Evolutionary conservation across 92 coral and sea anemone species (phyloP), one percentile per base, ranked within the genome.

Genomic region (Micromussa lordhowensis): DNA sequence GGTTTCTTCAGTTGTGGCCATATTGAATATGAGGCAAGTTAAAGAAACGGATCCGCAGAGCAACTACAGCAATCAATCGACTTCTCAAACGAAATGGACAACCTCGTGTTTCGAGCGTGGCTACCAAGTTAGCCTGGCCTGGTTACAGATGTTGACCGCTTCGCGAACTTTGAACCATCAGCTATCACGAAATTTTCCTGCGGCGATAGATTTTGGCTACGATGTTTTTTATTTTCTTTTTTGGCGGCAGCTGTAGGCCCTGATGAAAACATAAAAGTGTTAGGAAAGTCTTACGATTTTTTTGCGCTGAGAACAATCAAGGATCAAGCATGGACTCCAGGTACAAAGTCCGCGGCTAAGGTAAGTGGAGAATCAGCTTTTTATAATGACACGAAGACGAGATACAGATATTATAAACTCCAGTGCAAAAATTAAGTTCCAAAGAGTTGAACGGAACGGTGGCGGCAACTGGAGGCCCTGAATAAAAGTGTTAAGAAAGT

Each of bases 1-100:
- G 36, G 91, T 89, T 87, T 98, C 99, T 80, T 91, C 96, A 10
- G 94, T 76, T 17, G 96, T 91, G 26, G 96, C 94, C 99, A 95
- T 96, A 17, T 89, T 80, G 28, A 68, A 22, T 59, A 21, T 13
- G 22, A 21, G 34, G 49, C 36, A 58, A 36, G 32, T 22, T 29
- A 57, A 59, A 38, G 38, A 34, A 19, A 19, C 38, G 12, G 26
- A 70, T 54, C 32, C 29, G 78, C 7, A 82, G n/a, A 24, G 0
- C 24, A n/a, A 53, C 40, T 16, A 38, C 13, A 24, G 35, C 5
- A 4, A 16, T 13, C 18, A 77, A 38, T 0, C 31, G 26, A n/a
- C 26, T 14, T 8, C 54, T 32, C 36, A 15, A 5, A 17, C 68
- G 18, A 15, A 57, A 29, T 22, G 32, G 7, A 11, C 35, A 24